Percentiles rank a stretch among this genome's conserved stretches.
Evolutionary conservation across 2,888 invertebrate genomes (phyloP).

Genomic region (Coelopa pilipes): DNA sequence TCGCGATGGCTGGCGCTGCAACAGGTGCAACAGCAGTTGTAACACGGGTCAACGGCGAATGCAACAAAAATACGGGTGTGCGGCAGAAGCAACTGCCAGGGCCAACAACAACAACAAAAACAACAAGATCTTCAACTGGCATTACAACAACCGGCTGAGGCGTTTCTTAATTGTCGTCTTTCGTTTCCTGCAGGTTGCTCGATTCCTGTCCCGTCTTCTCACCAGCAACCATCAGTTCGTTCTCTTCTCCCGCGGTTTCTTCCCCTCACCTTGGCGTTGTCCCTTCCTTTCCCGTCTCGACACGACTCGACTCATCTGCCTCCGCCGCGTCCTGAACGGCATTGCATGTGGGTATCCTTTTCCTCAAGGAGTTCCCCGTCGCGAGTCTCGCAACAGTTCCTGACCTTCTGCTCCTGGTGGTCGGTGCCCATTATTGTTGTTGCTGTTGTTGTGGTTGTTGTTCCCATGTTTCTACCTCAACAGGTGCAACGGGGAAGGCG

Average conservation of each 20-base stretch:
- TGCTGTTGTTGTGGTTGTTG: no score
- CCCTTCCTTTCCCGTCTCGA: no score
- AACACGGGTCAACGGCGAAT: neutral
- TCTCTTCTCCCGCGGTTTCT: no score
- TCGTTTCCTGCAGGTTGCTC: neutral
- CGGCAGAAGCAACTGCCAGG: neutral
- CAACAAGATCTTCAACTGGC: neutral
- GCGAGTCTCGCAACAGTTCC: neutral
- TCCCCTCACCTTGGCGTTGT: no score
- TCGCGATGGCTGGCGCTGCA: no score
- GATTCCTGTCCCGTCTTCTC: neutral
- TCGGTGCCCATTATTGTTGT: no score
- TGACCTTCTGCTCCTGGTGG: no score
- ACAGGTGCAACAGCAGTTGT: no score
- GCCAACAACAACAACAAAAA: neutral
- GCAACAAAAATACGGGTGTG: neutral
- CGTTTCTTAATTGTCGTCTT: neutral
- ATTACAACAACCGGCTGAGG: neutral
- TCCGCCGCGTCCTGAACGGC: no score
- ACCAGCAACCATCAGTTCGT: neutral
- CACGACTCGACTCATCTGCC: no score
- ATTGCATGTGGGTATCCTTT: neutral
- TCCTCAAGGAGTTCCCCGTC: neutral
- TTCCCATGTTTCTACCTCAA: neutral
- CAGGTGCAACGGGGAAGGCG: conserved; percentile 10